Evolutionary conservation across 2,888 invertebrate genomes (phyloP), one percentile per base, ranked within the genome.

Genomic region (Elegia similella): DNA sequence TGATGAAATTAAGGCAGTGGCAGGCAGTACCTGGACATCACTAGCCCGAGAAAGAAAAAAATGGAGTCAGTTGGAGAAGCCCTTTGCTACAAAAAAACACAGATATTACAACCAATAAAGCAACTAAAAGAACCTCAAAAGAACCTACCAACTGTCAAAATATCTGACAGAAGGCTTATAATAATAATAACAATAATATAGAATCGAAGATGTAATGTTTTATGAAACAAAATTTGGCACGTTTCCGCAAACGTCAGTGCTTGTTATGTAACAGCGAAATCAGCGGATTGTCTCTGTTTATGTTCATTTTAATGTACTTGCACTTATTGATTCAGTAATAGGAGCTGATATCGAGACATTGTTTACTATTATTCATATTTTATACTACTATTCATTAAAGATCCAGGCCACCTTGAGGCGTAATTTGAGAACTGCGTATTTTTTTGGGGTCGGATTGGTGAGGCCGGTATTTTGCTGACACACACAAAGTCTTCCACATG

Each of bases 271-370:
- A 66, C 54, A 47, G 54, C 54, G 48, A 55, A 58, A 42, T 54
- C 50, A 55, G 62, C 60, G 47, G 34, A 43, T 50, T 59, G 53
- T 60, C 29, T 61, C 59, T 61, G 58, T 57, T 59, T 56, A 60
- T 62, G 44, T 56, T 17, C 13, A 58, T 52, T 57, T 32, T n/a
- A 58, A 58, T 59, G 48, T 30, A 57, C 42, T 59, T 60, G 56
- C 55, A 55, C 42, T 56, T 52, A 66, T 69, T 62, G 66, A 68
- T 69, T 62, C 61, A 56, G 70, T 61, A 67, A 73, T 70, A 62
- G 16, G 68, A 72, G 52, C 16, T 57, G 48, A 34, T 60, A 67
- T 64, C 64, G 62, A 68, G 59, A 62, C 56, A 52, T 65, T 74
- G 73, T 71, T 74, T 70, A 69, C 66, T 23, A 55, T 46, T 23